A percentile compares a stretch with the other conserved stretches of the same genome.
These are phyloP conservation scores for Odontomachus brunneus DNA, from an alignment of 1,140 invertebrate species.

Conservation along the genomic window DNA sequence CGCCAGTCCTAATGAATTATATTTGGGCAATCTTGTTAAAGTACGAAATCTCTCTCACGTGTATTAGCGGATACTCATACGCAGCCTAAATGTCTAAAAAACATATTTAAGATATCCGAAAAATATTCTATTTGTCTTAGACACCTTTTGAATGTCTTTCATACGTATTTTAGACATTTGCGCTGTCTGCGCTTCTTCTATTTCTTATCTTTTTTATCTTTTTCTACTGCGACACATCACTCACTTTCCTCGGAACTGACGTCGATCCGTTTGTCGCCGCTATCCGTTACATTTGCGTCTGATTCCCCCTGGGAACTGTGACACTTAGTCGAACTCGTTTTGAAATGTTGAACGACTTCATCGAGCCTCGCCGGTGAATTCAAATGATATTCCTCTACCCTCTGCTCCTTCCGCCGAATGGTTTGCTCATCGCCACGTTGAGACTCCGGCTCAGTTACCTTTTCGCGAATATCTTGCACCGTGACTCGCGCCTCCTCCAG, in stretches of 20 bases:
- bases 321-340: conserved; percentile 28
- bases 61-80: too few relatives aligned
- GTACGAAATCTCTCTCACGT: background rate
- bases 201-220: too few relatives aligned
- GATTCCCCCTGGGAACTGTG: conserved; percentile 4
- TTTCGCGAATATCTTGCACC: conserved; percentile 6
- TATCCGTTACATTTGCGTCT: conserved; percentile 22
- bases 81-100: too few relatives aligned
- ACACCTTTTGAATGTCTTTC: too few relatives aligned
- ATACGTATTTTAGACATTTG: too few relatives aligned
- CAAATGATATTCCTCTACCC: conserved; percentile 19
- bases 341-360: conserved; percentile 32
- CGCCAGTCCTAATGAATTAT: conserved; percentile 8
- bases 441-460: too few relatives aligned
- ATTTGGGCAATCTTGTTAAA: background rate
- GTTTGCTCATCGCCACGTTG: conserved; percentile 3
- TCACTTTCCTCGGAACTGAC: conserved; percentile 27
- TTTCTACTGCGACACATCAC: background rate
- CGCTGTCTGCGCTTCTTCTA: too few relatives aligned
- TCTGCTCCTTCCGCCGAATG: background rate
- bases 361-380: conserved; percentile 22
- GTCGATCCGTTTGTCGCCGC: conserved; percentile 8
- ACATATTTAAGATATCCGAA: too few relatives aligned
- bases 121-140: too few relatives aligned
- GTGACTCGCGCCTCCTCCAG: conserved; percentile 36